Conservation (phyloP, 2,888 invertebrate genomes). For the Pristionchus arcanus region DNA sequence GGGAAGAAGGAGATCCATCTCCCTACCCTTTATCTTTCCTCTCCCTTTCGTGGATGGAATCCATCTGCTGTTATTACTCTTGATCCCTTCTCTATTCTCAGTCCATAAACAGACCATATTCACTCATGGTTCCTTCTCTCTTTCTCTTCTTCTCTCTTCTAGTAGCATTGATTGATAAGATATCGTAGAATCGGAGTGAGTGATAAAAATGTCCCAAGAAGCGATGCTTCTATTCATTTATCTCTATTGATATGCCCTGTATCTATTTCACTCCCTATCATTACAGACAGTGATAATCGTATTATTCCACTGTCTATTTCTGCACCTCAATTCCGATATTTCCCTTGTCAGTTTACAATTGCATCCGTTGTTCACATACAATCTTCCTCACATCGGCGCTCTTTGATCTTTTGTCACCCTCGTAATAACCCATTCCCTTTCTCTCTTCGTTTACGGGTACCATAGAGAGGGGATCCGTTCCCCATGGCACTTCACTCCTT, state of each 20-base stretch:
- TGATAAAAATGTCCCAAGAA: not conserved
- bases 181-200: not conserved
- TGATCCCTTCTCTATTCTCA: not conserved
- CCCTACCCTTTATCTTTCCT: not conserved
- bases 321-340: not conserved
- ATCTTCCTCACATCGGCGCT: not conserved
- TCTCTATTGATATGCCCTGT: too few species aligned
- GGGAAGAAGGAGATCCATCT: not conserved
- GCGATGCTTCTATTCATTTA: not conserved
- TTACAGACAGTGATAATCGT: not conserved
- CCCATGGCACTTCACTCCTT: constrained; percentile 4
- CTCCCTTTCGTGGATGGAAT: not conserved
- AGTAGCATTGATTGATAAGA: not conserved
- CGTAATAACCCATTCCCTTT: not conserved
- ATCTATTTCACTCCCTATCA: not conserved
- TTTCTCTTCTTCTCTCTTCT: not conserved
- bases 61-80: constrained; percentile 43
- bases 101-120: not conserved
- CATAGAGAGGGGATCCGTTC: not conserved
- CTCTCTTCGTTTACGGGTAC: not conserved
- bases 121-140: not conserved
- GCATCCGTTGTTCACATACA: not conserved
- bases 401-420: not conserved
- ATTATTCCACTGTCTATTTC: not conserved
- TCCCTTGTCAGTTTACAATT: not conserved